These are phyloP conservation scores for Protobothrops mucrosquamatus DNA, from an alignment of 2,113 vertebrate species.

Conservation along the genomic window DNA sequence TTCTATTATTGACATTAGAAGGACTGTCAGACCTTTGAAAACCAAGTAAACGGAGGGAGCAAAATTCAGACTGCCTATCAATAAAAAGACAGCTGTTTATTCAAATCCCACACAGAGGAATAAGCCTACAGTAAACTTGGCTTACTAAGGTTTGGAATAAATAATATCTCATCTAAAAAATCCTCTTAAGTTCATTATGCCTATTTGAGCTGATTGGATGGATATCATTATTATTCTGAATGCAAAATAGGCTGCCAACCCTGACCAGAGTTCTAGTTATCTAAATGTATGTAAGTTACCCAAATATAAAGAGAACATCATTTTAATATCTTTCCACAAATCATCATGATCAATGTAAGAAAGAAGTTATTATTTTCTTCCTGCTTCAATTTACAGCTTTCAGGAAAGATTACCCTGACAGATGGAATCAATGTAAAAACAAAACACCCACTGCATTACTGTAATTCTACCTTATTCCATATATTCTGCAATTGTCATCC, in stretches of 20 bases:
- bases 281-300: background rate
- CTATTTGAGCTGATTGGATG: background rate
- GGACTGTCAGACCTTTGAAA: background rate
- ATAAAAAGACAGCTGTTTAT: background rate
- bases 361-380: background rate
- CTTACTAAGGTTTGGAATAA: background rate
- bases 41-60: background rate
- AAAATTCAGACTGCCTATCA: background rate
- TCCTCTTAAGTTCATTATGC: background rate
- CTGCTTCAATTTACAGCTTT: background rate
- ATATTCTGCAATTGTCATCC: background rate
- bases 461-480: background rate
- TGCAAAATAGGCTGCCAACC: background rate
- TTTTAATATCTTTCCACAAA: background rate
- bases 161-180: background rate
- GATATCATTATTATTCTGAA: background rate
- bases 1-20: background rate
- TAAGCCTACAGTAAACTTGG: background rate
- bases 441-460: background rate
- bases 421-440: background rate
- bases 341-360: background rate
- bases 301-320: background rate
- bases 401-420: background rate
- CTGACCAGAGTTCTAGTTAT: background rate
- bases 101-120: background rate